A percentile compares a stretch with the other conserved stretches of the same genome.
These are phyloP conservation scores for Rhodophaea formosa DNA, from an alignment of 2,888 invertebrate genomes.

Conservation along the genomic window DNA sequence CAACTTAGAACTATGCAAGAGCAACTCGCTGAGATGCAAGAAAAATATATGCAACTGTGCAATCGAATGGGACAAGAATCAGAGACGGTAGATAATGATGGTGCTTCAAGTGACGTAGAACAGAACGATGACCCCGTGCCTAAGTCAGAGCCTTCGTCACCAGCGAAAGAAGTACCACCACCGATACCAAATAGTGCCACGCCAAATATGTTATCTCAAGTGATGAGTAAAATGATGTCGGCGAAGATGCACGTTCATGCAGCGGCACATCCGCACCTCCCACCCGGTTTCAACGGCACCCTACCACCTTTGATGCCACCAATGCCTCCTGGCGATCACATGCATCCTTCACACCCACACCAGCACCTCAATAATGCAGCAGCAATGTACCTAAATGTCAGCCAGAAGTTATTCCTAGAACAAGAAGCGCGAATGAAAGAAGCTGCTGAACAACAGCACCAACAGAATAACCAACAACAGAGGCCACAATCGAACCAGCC, in stretches of 20 bases:
- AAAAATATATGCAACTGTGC: slow-evolving; percentile 93
- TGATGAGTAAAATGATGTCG: slow-evolving; percentile 85
- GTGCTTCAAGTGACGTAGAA: slow-evolving; percentile 87
- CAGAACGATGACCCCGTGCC: slow-evolving; percentile 74
- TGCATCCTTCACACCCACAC: slow-evolving; percentile 79
- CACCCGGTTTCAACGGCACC: slow-evolving; percentile 82
- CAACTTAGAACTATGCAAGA: slow-evolving; percentile 94
- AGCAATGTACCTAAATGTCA: slow-evolving; percentile 88
- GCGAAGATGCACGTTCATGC: slow-evolving; percentile 82
- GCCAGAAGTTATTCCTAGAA: slow-evolving; percentile 89
- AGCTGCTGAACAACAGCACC: slow-evolving; percentile 80
- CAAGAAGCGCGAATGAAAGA: slow-evolving; percentile 88
- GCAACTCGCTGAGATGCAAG: slow-evolving; percentile 94
- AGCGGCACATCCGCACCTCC: slow-evolving; percentile 78
- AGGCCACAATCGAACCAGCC: slow-evolving; percentile 82
- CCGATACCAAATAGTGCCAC: slow-evolving; percentile 64
- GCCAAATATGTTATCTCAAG: slow-evolving; percentile 82
- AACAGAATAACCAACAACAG: slow-evolving; percentile 77
- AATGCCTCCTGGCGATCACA: slow-evolving; percentile 75
- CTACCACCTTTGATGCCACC: slow-evolving; percentile 79
- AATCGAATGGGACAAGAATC: slow-evolving; percentile 91
- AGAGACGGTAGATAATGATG: slow-evolving; percentile 88
- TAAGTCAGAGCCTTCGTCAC: slow-evolving; percentile 81
- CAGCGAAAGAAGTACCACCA: slow-evolving; percentile 76
- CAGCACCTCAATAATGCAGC: slow-evolving; percentile 83